Percentiles rank a stretch among this genome's conserved stretches.
Evolutionary conservation across 2,888 invertebrate species (phyloP).

Genomic region (Apamea crenata): DNA sequence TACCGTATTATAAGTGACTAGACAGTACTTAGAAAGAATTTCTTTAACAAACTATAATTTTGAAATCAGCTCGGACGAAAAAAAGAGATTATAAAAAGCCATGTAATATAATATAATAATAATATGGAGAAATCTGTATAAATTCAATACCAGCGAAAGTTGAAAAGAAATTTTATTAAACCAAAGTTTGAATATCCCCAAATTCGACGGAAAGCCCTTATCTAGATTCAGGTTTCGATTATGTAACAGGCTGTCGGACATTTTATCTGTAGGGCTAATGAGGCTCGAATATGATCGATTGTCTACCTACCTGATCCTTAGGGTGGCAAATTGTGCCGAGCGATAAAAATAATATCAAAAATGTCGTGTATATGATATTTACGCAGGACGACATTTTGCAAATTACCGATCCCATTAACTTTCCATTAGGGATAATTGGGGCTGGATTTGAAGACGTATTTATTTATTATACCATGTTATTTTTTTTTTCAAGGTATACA

Average conservation of each 20-base stretch:
- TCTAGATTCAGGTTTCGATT: constrained; percentile 56
- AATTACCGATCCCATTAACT: constrained; percentile 88
- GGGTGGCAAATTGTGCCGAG: constrained; percentile 69
- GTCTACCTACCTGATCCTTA: constrained; percentile 51
- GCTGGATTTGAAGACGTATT: constrained; percentile 64
- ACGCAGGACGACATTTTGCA: constrained; percentile 86
- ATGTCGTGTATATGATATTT: constrained; percentile 83
- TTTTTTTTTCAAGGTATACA: constrained; percentile 36
- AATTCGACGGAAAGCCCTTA: constrained; percentile 47
- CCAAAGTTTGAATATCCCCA: constrained; percentile 44
- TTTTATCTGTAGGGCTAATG: constrained; percentile 61
- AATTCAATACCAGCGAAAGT: constrained; percentile 53
- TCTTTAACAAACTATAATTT: background rate
- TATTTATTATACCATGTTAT: constrained; percentile 36
- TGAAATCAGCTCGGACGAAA: background rate
- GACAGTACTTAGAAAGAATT: background rate
- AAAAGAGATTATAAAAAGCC: background rate
- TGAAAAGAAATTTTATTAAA: constrained; percentile 55
- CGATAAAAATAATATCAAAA: constrained; percentile 77
- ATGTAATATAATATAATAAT: background rate
- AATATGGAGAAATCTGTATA: constrained; percentile 7
- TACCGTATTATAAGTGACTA: background rate
- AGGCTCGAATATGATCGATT: constrained; percentile 65
- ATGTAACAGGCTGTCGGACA: constrained; percentile 47
- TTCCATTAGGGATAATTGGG: constrained; percentile 87